Base-by-base conservation (phyloP, 1,140 invertebrate genomes). In the Trachelipus rathkii region DNA sequence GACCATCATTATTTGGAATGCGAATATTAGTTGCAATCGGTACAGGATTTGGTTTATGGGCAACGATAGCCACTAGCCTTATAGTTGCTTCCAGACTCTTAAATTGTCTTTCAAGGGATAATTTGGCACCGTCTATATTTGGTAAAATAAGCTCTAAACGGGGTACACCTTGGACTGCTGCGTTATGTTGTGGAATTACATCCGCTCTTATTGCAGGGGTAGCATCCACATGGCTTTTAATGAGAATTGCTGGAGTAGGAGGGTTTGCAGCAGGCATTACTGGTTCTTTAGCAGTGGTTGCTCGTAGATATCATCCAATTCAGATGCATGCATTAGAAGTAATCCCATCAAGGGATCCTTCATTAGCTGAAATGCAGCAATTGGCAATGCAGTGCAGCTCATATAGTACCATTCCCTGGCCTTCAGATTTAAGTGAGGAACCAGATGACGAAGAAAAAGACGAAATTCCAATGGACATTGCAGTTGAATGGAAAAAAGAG, bases 41-140 rank as follows among this genome's bases (percentile, higher is more conserved):
- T n/a, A 71, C 60, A n/a, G 72, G 75, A 46, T 66, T 69, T 11
- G 77, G 77, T 11, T 72, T 78, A 72, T 76, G 74, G 77, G 77
- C 77, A 67, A 67, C 70, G 13, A 53, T 68, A 9, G 33, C 75
- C 43, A 74, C 71, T 15, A 74, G 71, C 0, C 44, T 78, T 44
- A 3, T 78, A 33, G 74, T 21, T 7, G 77, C 74, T 0, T 78
- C 77, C 0, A 70, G 77, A 24, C 71, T 76, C 13, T 19, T 69
- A 7, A 71, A 78, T 21, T 44, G 77, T 0, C 74, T 78, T 46
- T 74, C 70, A 0, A 50, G 77, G 0, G 77, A 78, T 21, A 74
- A 74, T 0, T 71, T 78, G 60, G 77, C 74, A 0, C 74, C 77
- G 8, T 24, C 70, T 6, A 46, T 60, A 13, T 69, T 76, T 4